A percentile compares a stretch with the other conserved stretches of the same genome.
These are phyloP conservation scores for Stigmatopora argus DNA, from an alignment of 2,113 vertebrate genomes.

Conservation along the genomic window DNA sequence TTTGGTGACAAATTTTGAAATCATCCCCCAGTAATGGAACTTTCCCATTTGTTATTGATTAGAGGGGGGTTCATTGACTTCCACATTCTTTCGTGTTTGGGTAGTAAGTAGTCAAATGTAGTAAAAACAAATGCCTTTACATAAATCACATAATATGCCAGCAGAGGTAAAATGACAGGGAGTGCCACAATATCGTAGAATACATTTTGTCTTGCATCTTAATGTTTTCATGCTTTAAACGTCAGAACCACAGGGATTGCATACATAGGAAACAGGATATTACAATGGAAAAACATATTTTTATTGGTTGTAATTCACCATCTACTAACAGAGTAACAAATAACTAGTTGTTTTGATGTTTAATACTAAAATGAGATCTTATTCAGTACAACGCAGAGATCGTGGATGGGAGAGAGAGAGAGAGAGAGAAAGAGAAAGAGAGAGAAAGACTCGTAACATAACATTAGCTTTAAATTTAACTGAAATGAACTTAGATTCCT, in stretches of 20 bases:
- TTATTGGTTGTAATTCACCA: too few species aligned
- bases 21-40: not conserved
- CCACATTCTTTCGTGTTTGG: constrained; percentile 7
- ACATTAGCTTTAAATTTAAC: too few species aligned
- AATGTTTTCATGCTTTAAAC: not conserved
- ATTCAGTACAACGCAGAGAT: too few species aligned
- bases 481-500: too few species aligned
- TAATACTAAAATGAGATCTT: too few species aligned
- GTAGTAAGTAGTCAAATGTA: not conserved
- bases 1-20: not conserved
- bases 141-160: not conserved
- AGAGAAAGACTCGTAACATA: too few species aligned
- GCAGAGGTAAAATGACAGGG: constrained; percentile 3
- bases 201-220: not conserved
- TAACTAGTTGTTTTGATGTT: too few species aligned
- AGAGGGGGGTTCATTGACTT: constrained; percentile 8
- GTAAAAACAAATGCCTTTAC: constrained; percentile 12
- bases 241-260: not conserved
- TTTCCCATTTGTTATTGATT: constrained; percentile 9
- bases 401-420: too few species aligned
- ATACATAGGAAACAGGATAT: not conserved
- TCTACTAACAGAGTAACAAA: too few species aligned
- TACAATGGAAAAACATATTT: too few species aligned
- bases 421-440: too few species aligned
- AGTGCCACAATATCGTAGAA: not conserved